Base-by-base conservation (phyloP, 1,140 invertebrate genomes). In the Monochamus saltuarius region DNA sequence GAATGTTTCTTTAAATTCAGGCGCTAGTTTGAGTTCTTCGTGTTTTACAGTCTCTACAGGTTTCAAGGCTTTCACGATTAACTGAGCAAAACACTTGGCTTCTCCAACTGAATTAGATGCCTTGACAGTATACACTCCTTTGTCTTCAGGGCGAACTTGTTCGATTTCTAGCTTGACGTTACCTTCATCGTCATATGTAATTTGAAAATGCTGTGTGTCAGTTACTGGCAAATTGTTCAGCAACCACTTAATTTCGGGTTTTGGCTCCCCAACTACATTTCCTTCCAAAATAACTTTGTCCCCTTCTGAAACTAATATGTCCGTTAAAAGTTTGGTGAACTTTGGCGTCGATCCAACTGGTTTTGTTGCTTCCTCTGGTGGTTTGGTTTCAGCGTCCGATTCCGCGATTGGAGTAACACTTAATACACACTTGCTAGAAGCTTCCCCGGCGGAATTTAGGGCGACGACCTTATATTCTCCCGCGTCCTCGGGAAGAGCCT, bases 391-490 rank as follows among this genome's bases (percentile, higher is more conserved):
- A 73, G 1, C 73, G 67, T 43, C 61, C 52, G 29, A 74, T 72
- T 45, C 76, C 0, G 69, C 58, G 34, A 75, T 67, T 1, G 80
- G 75, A 4, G 74, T 77, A 0, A 81, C 76, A 50, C 80, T 83
- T 14, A 94, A 78, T 8, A 78, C 78, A 66, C 90, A 92, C 59
- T 84, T 80, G 67, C 89, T 91, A 1, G 85, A 88, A 11, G 87
- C 87, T 75, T 90, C 88, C 40, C 91, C 91, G 7, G 85, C 87
- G 34, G 87, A 86, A 79, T 92, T 93, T 49, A 89, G 83, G 35
- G 90, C 90, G 22, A 90, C 87, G 38, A 92, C 90, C 75, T 86
- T 89, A 69, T 93, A 94, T 56, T 84, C 78, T 17, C 91, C 91
- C 13, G 83, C 83, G 74, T 94, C 91, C 72, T 91, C 89, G 10